Evolutionary conservation across 2,113 vertebrate species (phyloP).

Genomic region (Ariopsis seemanni): DNA sequence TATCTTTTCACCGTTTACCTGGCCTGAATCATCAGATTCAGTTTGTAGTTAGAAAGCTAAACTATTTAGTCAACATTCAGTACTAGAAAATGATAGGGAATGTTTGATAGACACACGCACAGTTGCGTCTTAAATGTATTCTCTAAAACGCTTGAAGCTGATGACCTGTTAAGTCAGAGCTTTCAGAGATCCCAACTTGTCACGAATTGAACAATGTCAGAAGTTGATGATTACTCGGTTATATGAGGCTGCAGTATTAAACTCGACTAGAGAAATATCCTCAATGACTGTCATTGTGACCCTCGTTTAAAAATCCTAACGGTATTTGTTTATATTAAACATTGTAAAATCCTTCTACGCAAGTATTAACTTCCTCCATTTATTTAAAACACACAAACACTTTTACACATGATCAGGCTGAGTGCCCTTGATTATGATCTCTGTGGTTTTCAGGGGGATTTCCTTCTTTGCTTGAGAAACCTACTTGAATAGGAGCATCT

Average conservation of each 20-base stretch:
- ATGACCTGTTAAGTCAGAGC: neutral
- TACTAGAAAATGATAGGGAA: neutral
- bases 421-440: neutral
- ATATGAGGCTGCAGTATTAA: neutral
- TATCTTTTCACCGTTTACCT: too few species aligned
- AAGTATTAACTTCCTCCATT: neutral
- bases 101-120: neutral
- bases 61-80: neutral
- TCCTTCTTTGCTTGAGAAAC: slow-evolving; percentile 12
- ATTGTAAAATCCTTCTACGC: neutral
- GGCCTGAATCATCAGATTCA: neutral
- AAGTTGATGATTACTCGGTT: neutral
- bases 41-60: neutral
- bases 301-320: neutral
- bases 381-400: neutral
- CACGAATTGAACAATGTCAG: neutral
- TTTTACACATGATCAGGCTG: neutral
- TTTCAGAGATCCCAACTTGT: neutral
- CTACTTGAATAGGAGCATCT: neutral
- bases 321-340: neutral
- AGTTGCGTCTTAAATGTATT: neutral
- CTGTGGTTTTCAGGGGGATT: slow-evolving; percentile 8
- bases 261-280: neutral
- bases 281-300: neutral
- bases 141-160: neutral